A percentile compares a stretch with the other conserved stretches of the same genome.
phyloP scores from a whole-genome alignment of 2,797 vertebrate genomes.

The Enteromius anoplus region DNA sequence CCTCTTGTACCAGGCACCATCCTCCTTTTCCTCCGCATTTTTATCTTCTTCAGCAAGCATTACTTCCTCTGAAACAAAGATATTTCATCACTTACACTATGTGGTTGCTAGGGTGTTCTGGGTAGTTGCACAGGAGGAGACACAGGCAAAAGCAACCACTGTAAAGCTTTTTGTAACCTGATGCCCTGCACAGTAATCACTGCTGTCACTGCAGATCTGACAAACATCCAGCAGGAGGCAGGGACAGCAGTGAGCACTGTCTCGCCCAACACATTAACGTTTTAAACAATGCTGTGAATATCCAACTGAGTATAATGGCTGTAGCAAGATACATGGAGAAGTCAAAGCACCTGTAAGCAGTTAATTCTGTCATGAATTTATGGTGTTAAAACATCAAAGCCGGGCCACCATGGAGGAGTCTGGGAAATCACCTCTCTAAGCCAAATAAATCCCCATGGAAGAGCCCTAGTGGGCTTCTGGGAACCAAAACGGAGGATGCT shows the following conservation, averaged over 20 bases:
- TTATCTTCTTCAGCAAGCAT: conserved; percentile 97
- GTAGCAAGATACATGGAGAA: not conserved
- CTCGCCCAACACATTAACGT: not conserved
- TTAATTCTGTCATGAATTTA: conserved; percentile 5
- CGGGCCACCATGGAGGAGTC: not conserved
- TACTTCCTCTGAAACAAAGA: conserved; percentile 85
- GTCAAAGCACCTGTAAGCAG: conserved; percentile 13
- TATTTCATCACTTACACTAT: conserved; percentile 14
- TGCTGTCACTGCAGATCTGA: not conserved
- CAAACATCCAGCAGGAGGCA: conserved; percentile 32
- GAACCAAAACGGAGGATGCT: conserved; percentile 28
- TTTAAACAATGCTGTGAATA: conserved; percentile 17
- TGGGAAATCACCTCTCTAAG: conserved; percentile 34
- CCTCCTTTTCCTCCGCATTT: conserved; percentile 93
- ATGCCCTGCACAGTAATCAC: not conserved
- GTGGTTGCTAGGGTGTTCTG: not conserved
- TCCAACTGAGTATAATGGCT: not conserved
- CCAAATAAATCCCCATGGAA: conserved; percentile 38
- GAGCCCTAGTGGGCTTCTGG: conserved; percentile 22
- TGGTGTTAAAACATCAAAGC: conserved; percentile 33
- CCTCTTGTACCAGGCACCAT: conserved; percentile 82
- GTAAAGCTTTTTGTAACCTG: not conserved
- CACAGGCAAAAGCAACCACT: not conserved
- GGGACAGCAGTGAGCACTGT: not conserved
- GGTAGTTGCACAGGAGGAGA: not conserved